phyloP scores from a whole-genome alignment of 2,113 vertebrate genomes.

The Epinephelus cyanopodus region DNA sequence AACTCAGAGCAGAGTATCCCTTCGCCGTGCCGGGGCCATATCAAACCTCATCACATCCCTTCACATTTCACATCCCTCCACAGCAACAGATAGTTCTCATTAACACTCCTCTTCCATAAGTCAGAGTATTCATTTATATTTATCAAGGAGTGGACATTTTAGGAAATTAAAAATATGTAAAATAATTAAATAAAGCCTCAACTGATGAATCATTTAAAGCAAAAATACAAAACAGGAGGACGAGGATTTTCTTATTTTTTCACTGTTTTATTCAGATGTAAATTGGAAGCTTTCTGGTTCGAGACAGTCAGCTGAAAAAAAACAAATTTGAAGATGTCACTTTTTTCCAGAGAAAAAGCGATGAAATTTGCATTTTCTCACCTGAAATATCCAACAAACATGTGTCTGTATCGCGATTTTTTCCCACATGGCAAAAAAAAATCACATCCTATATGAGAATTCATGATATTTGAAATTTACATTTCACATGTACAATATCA shows the following conservation, averaged over 20 bases:
- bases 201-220: background rate
- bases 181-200: background rate
- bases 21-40: constrained; percentile 46
- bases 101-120: background rate
- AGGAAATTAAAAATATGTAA: background rate
- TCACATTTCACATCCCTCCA: constrained; percentile 64
- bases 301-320: background rate
- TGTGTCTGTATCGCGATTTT: background rate
- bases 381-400: background rate
- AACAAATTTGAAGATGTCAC: background rate
- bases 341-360: background rate
- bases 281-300: background rate
- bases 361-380: background rate
- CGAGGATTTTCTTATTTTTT: background rate
- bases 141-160: background rate
- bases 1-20: constrained; percentile 59
- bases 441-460: too few species aligned
- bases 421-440: background rate
- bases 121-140: background rate
- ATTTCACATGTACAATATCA: background rate
- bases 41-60: constrained; percentile 60
- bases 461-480: background rate
- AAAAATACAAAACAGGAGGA: background rate
- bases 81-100: constrained; percentile 52
- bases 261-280: background rate